phyloP scores from a whole-genome alignment of 2,797 vertebrate genomes.

The Trachurus trachurus region DNA sequence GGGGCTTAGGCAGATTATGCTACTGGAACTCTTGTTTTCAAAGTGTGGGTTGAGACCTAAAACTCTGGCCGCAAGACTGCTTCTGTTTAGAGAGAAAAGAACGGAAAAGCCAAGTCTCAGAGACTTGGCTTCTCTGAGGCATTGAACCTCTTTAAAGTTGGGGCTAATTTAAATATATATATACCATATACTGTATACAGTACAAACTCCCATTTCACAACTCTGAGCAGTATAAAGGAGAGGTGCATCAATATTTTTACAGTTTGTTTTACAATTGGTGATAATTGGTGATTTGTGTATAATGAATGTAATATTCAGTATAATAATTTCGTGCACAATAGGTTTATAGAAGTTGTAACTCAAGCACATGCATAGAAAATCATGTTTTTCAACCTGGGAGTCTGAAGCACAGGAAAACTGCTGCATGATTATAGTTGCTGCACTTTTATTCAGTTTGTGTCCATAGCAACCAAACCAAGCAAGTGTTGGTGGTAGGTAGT shows the following conservation, averaged over 20 bases:
- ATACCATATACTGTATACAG: background rate
- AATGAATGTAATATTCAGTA: background rate
- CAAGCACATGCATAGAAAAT: too few species aligned
- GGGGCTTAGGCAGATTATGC: slow-evolving; percentile 52
- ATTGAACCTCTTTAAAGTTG: slow-evolving; percentile 10
- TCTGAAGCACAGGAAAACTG: background rate
- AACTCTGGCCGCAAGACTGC: slow-evolving; percentile 5
- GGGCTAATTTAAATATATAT: background rate
- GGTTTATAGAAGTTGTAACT: too few species aligned
- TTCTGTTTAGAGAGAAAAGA: slow-evolving; percentile 23
- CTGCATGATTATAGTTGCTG: background rate
- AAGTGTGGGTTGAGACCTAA: slow-evolving; percentile 46
- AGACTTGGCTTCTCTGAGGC: background rate
- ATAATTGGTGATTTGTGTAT: slow-evolving; percentile 7
- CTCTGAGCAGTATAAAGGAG: background rate
- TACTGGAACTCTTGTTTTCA: slow-evolving; percentile 43
- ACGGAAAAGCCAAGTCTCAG: background rate
- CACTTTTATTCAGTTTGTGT: background rate
- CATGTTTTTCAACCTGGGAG: background rate
- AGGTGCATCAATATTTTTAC: background rate
- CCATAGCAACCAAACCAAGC: slow-evolving; percentile 1
- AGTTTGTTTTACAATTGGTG: background rate
- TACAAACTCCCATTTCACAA: background rate
- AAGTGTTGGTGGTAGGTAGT: background rate
- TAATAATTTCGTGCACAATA: too few species aligned